Evolutionary conservation across 2,888 invertebrate genomes (phyloP).

Genomic region (Perithous albicinctus): DNA sequence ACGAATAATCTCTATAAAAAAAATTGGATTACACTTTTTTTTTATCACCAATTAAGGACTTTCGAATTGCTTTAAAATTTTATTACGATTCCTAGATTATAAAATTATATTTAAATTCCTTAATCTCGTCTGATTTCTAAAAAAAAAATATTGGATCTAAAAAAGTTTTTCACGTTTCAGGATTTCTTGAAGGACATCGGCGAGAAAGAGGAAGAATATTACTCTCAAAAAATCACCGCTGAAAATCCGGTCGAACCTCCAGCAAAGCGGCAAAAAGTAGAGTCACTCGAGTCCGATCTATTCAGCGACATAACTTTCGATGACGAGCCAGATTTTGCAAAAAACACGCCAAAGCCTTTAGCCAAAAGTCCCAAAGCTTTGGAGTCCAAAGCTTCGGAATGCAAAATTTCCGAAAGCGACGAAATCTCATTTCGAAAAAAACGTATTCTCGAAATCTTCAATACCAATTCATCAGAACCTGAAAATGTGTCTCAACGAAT

Average conservation of each 20-base stretch:
- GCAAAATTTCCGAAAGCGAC: neutral
- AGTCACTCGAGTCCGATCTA: constrained; percentile 15
- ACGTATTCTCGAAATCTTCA: constrained; percentile 68
- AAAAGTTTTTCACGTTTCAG: constrained; percentile 65
- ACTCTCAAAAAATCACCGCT: constrained; percentile 55
- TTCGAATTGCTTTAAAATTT: no score
- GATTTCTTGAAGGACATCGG: constrained; percentile 76
- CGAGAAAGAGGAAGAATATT: constrained; percentile 67
- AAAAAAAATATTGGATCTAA: no score
- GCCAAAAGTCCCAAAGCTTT: constrained; percentile 43
- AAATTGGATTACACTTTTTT: no score
- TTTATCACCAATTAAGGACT: no score
- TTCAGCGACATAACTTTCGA: constrained; percentile 57
- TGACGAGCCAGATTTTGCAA: constrained; percentile 57
- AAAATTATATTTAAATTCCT: no score
- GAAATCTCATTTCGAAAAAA: constrained; percentile 64
- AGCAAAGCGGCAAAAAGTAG: constrained; percentile 52
- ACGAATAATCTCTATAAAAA: no score
- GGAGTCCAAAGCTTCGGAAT: no score
- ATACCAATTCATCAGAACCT: constrained; percentile 6
- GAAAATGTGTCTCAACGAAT: constrained; percentile 20
- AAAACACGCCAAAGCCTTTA: constrained; percentile 30
- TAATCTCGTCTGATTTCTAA: no score
- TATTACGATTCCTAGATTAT: no score
- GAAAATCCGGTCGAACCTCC: constrained; percentile 20